Evolutionary conservation across 2,113 vertebrate species (phyloP).

Genomic region (Bos taurus): DNA sequence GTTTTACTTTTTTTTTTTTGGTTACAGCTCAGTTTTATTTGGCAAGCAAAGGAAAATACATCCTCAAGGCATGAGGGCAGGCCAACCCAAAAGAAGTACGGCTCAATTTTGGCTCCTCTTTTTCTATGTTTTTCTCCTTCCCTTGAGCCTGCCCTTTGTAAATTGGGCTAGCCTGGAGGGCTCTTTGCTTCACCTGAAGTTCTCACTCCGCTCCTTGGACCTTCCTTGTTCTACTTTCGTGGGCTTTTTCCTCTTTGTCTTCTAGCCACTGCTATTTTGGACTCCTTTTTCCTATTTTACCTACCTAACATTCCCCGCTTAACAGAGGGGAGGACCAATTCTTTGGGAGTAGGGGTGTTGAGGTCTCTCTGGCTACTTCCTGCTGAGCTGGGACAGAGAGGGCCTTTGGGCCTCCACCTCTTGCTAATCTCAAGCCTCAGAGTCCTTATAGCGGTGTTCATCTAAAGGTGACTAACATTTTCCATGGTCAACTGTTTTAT

Average conservation of each 20-base stretch:
- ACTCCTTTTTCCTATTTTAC: background rate
- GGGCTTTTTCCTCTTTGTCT: background rate
- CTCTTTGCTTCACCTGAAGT: background rate
- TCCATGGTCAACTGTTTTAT: background rate
- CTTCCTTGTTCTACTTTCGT: background rate
- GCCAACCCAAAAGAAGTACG: background rate
- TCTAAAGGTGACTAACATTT: background rate
- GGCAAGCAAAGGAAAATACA: background rate
- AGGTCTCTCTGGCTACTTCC: background rate
- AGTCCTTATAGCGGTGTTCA: background rate
- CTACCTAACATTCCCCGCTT: background rate
- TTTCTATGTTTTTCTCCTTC: background rate
- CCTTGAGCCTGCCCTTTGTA: background rate
- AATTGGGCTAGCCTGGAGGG: background rate
- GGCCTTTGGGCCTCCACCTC: background rate
- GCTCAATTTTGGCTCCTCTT: background rate
- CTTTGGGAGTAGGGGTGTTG: background rate
- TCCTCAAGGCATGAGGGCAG: background rate
- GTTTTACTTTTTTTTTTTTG: background rate
- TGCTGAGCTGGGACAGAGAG: background rate
- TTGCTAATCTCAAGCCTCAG: background rate
- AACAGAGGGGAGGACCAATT: background rate
- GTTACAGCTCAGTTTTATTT: background rate
- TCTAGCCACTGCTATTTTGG: background rate
- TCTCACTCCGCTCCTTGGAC: background rate